A percentile compares a stretch with the other conserved stretches of the same genome.
Evolutionary conservation across 2,113 vertebrate species (phyloP).

Genomic region (Gyps fulvus): DNA sequence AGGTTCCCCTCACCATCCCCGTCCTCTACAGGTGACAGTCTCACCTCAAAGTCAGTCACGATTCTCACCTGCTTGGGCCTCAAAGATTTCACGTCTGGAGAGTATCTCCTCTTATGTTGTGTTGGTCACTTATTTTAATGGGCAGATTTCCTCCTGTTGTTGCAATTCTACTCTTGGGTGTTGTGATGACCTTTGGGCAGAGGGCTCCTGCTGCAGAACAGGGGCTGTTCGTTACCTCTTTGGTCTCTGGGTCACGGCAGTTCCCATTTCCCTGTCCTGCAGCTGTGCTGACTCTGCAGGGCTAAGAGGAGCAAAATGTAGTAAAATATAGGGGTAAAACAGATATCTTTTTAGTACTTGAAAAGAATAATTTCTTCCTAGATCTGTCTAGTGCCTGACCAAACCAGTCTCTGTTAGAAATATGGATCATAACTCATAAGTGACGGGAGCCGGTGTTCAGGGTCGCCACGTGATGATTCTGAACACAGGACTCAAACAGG

Average conservation of each 20-base stretch:
- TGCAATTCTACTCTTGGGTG: not conserved
- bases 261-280: not conserved
- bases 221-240: not conserved
- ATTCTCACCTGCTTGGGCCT: not conserved
- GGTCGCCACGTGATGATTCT: not conserved
- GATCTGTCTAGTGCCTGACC: not conserved
- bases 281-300: not conserved
- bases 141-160: not conserved
- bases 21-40: fast-evolving
- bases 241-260: not conserved
- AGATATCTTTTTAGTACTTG: not conserved
- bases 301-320: not conserved
- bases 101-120: fast-evolving
- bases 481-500: constrained; percentile 16
- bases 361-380: not conserved
- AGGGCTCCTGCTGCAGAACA: not conserved
- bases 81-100: not conserved
- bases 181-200: not conserved
- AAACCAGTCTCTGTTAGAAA: not conserved
- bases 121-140: not conserved
- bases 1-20: not conserved
- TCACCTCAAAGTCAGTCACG: not conserved
- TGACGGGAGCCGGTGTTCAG: not conserved
- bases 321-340: not conserved
- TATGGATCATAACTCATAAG: not conserved